Evolutionary conservation across 2,113 vertebrate genomes (phyloP), one percentile per base, ranked within the genome.

Genomic region (Climacteris rufus): DNA sequence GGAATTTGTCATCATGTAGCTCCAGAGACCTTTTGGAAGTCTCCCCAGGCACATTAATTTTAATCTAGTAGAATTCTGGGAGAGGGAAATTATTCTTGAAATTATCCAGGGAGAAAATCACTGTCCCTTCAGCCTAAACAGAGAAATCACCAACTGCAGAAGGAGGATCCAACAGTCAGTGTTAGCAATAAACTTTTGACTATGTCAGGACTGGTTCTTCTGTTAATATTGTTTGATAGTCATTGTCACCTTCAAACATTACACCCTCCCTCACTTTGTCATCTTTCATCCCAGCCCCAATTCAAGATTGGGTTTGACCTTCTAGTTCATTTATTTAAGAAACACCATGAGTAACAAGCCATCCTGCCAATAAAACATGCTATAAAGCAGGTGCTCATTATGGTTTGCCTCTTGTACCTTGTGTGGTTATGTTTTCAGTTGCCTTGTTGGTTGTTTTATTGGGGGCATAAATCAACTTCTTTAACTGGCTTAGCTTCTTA

Each of bases 361-460:
- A 63, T 13, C 9, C 35, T 76, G n/a, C 47, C 42, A 64, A 35
- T n/a, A 60, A 77, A 52, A 24, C 15, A 13, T 13, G 3, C 31
- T 40, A 4, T 7, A 7, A 11, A 74, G n/a, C 18, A 24, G 37
- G 28, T 3, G 5, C 23, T 71, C 15, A 9, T 47, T 89, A 66
- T 72, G 18, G 15, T 83, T 72, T 80, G 16, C n/a, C 14, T 53
- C 7, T 74, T 40, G 13, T 40, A 57, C 9, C 5, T 47, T 37
- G 18, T 19, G 21, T 81, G 42, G 40, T 74, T 59, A 44, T 0
- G 0, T 70, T 70, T 77, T 84, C 22, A 6, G 3, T n/a, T 1
- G 3, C 9, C 33, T 91, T 39, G 21, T 23, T 50, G 42, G 23
- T 37, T 44, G 24, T 56, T 65, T 91, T 86, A 23, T 45, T 44